Evolutionary conservation across 2,113 vertebrate genomes (phyloP), one percentile per base, ranked within the genome.

Genomic region (Calidris pugnax): DNA sequence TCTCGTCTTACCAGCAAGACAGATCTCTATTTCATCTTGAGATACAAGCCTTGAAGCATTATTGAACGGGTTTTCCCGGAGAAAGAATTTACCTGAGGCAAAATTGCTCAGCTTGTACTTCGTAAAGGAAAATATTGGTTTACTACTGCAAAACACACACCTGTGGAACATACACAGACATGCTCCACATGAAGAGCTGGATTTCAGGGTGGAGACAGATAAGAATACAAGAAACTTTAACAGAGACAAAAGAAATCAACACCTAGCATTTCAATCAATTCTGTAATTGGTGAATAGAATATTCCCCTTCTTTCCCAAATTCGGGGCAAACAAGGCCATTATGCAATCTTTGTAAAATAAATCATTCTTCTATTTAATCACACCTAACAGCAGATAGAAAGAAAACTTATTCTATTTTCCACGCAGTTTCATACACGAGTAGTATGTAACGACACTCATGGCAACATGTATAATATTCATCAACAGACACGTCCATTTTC

Each of bases 31-130:
- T 91, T 75, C 39, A 78, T 90, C 74, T 77, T 27, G 32, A 87
- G 72, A 62, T 53, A 47, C 24, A 59, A 67, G 56, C 69, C 94
- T 78, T 63, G 57, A 78, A 56, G 66, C 69, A 48, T 57, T 76
- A 76, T 9, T 37, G 59, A 81, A 60, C 33, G 35, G 24, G 48
- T 88, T 92, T 83, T 91, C 62, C 30, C 1, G 0, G 33, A 50
- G 56, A 63, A 92, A 74, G 48, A 74, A 85, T 89, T 45, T 33
- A 85, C 88, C 78, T 30, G 51, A 92, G 51, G 75, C 85, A 79
- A 74, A 82, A 83, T 41, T 72, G 48, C 19, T 72, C 48, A 72
- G 51, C 41, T 56, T 79, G 51, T 75, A 51, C 32, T 64, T 78
- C 17, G 48, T 48, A 83, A 78, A 67, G 53, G 35, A 78, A 96